phyloP scores from a whole-genome alignment of 2,888 invertebrate species.

The Cetonia aurata region DNA sequence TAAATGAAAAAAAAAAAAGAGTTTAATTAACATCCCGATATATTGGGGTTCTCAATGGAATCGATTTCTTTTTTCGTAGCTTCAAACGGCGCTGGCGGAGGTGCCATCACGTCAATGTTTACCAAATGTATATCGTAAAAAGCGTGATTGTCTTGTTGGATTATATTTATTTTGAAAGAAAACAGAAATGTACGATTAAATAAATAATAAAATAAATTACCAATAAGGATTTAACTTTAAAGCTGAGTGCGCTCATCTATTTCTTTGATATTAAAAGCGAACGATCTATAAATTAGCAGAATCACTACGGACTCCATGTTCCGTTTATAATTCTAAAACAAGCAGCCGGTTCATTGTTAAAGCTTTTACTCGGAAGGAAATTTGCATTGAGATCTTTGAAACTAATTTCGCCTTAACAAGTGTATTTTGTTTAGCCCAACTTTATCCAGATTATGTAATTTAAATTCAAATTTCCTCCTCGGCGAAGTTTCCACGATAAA shows the following conservation, averaged over 20 bases:
- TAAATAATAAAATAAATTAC: neutral
- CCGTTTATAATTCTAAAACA: conserved; percentile 15
- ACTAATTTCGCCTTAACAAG: conserved; percentile 37
- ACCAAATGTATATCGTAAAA: neutral
- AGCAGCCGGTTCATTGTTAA: conserved; percentile 12
- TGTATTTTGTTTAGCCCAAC: conserved; percentile 34
- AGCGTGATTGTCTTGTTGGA: too few species aligned
- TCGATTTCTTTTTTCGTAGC: conserved; percentile 15
- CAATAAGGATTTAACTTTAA: too few species aligned
- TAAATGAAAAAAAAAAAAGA: conserved; percentile 36
- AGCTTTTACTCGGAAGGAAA: conserved; percentile 21
- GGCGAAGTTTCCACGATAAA: conserved; percentile 25
- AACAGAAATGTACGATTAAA: neutral
- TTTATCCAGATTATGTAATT: conserved; percentile 38
- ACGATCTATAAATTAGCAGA: neutral
- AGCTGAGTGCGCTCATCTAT: neutral
- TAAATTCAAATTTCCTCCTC: conserved; percentile 36
- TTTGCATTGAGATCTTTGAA: conserved; percentile 27
- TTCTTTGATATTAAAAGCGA: neutral
- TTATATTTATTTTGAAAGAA: too few species aligned
- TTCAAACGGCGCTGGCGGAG: neutral
- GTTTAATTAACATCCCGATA: conserved; percentile 27
- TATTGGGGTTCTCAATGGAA: conserved; percentile 21
- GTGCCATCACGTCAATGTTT: neutral
- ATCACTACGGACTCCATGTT: neutral